Conservation (phyloP, 2,113 vertebrate genomes). For the Scortum barcoo region DNA sequence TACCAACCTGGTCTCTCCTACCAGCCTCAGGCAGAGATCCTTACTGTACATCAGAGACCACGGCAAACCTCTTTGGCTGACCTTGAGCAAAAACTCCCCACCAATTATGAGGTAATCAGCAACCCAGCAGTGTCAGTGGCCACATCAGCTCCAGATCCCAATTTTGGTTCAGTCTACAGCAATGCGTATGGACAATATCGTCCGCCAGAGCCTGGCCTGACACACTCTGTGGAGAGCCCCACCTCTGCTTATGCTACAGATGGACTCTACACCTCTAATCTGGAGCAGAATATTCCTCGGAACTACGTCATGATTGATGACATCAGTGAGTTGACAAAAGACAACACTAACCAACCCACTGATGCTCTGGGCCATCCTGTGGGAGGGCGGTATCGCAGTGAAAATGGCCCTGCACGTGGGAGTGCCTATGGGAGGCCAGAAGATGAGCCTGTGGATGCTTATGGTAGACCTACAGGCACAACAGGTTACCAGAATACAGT, state of each 20-base stretch:
- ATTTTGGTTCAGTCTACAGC: constrained; percentile 83
- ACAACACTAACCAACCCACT: constrained; percentile 83
- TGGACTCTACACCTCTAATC: constrained; percentile 92
- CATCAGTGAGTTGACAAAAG: constrained; percentile 98
- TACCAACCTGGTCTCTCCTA: constrained; percentile 85
- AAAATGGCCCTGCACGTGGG: constrained; percentile 84
- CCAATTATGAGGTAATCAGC: constrained; percentile 95
- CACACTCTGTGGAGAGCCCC: constrained; percentile 87
- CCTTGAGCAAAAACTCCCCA: constrained; percentile 95
- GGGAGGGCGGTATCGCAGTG: constrained; percentile 85
- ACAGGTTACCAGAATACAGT: constrained; percentile 72
- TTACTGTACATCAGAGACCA: constrained; percentile 90
- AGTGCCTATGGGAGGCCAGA: constrained; percentile 90
- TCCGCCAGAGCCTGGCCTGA: constrained; percentile 83
- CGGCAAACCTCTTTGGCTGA: constrained; percentile 95
- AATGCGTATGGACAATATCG: constrained; percentile 90
- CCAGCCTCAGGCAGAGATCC: constrained; percentile 87
- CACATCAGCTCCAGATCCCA: constrained; percentile 86
- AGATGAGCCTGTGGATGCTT: constrained; percentile 87
- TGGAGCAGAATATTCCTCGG: constrained; percentile 96
- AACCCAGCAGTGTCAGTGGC: constrained; percentile 88
- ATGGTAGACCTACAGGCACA: constrained; percentile 85
- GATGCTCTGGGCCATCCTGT: constrained; percentile 82
- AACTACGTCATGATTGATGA: constrained; percentile 99
- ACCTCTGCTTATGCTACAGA: constrained; percentile 89